These are phyloP conservation scores for Brenthis hecate DNA, from an alignment of 2,888 invertebrate genomes.

Conservation along the genomic window DNA sequence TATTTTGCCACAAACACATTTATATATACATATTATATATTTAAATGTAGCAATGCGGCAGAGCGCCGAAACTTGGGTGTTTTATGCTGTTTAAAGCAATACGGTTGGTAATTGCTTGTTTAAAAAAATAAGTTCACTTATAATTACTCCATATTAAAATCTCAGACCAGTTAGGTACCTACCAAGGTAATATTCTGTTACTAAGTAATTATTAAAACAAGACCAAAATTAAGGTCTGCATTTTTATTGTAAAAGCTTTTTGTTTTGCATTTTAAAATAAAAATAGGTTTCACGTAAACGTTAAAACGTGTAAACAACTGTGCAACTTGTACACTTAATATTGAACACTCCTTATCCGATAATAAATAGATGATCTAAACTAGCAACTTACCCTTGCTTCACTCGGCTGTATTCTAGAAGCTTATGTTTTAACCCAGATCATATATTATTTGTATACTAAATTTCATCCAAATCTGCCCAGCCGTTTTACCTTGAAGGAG, in stretches of 20 bases:
- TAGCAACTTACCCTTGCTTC: too few species aligned
- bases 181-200: conserved; percentile 56
- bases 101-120: conserved; percentile 33
- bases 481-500: too few species aligned
- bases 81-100: conserved; percentile 10
- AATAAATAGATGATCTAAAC: too few species aligned
- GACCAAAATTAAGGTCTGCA: conserved; percentile 21
- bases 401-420: too few species aligned
- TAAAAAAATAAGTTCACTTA: conserved; percentile 39
- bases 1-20: neutral
- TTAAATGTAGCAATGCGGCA: conserved; percentile 28
- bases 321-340: too few species aligned
- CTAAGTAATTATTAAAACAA: conserved; percentile 34
- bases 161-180: conserved; percentile 48
- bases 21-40: neutral
- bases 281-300: conserved; percentile 24
- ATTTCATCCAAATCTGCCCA: too few species aligned
- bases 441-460: too few species aligned
- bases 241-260: conserved; percentile 20
- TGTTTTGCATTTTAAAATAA: neutral
- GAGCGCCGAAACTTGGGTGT: conserved; percentile 27
- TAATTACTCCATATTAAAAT: conserved; percentile 62
- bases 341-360: too few species aligned
- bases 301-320: neutral
- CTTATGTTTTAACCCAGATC: too few species aligned